These are phyloP conservation scores for Phenganax stokvisi DNA, from an alignment of 92 coral and sea anemone genomes.

Conservation along the genomic window DNA sequence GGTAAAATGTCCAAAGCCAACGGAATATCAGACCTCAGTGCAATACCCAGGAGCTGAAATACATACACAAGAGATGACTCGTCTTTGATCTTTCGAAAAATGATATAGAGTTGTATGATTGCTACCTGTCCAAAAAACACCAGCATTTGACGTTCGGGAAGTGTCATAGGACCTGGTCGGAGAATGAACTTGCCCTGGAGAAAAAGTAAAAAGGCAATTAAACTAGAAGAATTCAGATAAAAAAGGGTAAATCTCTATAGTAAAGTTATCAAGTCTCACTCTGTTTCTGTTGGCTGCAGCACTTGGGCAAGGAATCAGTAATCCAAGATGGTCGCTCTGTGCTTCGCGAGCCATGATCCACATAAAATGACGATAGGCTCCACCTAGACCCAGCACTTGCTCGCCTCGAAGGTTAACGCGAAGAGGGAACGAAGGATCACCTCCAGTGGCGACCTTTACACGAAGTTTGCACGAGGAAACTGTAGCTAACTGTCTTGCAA, in stretches of 20 bases:
- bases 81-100: not conserved
- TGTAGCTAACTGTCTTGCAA: constrained; percentile 65
- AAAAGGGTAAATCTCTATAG: too few relatives aligned
- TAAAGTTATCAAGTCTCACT: constrained; percentile 31
- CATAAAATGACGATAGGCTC: constrained; percentile 98
- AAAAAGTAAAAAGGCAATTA: not conserved
- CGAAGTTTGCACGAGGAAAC: constrained; percentile 79
- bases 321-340: constrained; percentile 70
- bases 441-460: constrained; percentile 97
- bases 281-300: constrained; percentile 96
- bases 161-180: constrained; percentile 84
- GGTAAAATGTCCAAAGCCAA: constrained; percentile 91
- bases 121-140: constrained; percentile 94
- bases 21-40: constrained; percentile 89
- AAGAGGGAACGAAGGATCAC: constrained; percentile 96
- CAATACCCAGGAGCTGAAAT: constrained; percentile 79
- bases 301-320: constrained; percentile 88
- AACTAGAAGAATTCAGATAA: not conserved
- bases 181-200: constrained; percentile 79
- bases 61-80: not conserved
- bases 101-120: not conserved
- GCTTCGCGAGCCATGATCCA: constrained; percentile 98
- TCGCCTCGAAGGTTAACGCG: constrained; percentile 83
- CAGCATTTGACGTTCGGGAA: constrained; percentile 68
- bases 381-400: constrained; percentile 95